Conservation (phyloP, 2,797 vertebrate genomes). For the Rhincodon typus region DNA sequence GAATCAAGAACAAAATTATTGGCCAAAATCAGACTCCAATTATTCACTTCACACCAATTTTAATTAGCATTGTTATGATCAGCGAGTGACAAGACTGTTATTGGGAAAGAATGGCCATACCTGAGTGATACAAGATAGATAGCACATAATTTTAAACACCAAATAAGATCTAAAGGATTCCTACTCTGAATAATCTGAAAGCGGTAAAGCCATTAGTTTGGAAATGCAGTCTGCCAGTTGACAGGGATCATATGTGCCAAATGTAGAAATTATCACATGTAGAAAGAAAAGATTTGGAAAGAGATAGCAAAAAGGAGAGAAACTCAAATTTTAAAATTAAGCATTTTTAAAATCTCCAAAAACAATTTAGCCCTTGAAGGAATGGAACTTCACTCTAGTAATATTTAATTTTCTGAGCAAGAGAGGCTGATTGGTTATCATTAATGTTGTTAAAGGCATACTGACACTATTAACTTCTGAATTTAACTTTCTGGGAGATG, state of each 20-base stretch:
- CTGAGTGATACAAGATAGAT: no score
- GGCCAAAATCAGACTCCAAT: background rate
- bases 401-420: background rate
- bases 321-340: background rate
- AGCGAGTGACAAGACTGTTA: background rate
- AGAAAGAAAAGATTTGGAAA: background rate
- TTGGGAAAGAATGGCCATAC: no score
- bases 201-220: background rate
- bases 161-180: no score
- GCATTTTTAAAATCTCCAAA: background rate
- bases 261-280: background rate
- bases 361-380: background rate
- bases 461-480: background rate
- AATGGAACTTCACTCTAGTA: background rate
- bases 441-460: background rate
- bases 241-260: background rate
- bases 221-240: background rate
- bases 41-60: background rate
- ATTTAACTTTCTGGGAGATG: background rate
- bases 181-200: no score
- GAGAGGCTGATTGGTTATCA: background rate
- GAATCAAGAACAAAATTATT: background rate
- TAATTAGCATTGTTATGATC: background rate
- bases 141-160: background rate
- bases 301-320: background rate